phyloP scores from a whole-genome alignment of 2,888 invertebrate species.

The Trachelus stipa region DNA sequence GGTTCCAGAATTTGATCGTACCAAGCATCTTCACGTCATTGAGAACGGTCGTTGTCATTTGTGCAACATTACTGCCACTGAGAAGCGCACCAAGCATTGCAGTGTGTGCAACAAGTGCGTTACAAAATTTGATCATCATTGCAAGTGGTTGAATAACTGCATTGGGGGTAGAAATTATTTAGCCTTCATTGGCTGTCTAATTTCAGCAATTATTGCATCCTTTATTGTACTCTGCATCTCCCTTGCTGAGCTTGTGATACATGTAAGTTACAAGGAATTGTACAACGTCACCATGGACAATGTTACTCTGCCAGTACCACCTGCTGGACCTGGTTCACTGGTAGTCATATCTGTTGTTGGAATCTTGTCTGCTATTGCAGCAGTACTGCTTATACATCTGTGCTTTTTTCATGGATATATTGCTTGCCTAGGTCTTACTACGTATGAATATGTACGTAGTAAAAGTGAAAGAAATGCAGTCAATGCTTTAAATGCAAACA shows the following conservation, averaged over 20 bases:
- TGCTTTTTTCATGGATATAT: constrained; percentile 92
- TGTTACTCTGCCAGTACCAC: constrained; percentile 45
- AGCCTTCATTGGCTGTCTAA: constrained; percentile 83
- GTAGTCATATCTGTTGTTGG: constrained; percentile 68
- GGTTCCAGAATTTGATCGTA: constrained; percentile 88
- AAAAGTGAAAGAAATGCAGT: constrained; percentile 47
- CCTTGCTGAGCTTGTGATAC: constrained; percentile 75
- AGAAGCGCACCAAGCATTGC: constrained; percentile 91
- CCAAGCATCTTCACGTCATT: constrained; percentile 91
- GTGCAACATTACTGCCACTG: constrained; percentile 84
- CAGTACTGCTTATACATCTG: constrained; percentile 83
- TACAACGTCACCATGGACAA: constrained; percentile 47
- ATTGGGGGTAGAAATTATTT: constrained; percentile 92
- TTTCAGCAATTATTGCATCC: constrained; percentile 81
- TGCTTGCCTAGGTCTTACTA: constrained; percentile 84
- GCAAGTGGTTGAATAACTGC: constrained; percentile 99
- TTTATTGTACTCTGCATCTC: constrained; percentile 78
- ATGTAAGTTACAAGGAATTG: background rate
- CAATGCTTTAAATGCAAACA: background rate
- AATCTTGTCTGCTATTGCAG: constrained; percentile 79
- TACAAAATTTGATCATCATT: constrained; percentile 95
- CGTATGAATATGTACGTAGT: constrained; percentile 85
- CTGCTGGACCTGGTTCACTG: constrained; percentile 67
- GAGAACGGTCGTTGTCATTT: constrained; percentile 95
- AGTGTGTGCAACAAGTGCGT: constrained; percentile 98